Percentiles rank a stretch among this genome's conserved stretches.
Evolutionary conservation across 2,797 vertebrate genomes (phyloP).

Genomic region (Scolopax bukidnonensis): DNA sequence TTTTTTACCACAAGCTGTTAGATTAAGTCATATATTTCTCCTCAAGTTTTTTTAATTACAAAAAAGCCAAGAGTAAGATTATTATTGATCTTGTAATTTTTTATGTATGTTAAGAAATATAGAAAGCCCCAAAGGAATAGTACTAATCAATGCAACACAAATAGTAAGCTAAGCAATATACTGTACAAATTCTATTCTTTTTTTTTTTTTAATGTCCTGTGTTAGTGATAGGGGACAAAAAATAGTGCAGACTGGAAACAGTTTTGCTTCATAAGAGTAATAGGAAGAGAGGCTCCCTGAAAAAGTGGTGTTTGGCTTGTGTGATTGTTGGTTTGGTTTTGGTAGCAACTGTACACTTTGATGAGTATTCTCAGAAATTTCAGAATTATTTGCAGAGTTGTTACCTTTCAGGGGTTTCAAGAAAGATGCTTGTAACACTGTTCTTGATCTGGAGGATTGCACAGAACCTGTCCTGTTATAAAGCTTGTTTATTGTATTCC

Average conservation of each 20-base stretch:
- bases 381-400: not conserved
- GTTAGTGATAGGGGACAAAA: not conserved
- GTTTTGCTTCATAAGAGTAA: not conserved
- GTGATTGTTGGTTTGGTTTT: not conserved
- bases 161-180: not conserved
- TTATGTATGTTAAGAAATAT: not conserved
- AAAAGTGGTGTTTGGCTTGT: not conserved
- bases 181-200: not conserved
- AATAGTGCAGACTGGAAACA: not conserved
- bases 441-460: not conserved
- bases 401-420: not conserved
- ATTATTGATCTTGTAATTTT: not conserved
- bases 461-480: not conserved
- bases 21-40: not conserved
- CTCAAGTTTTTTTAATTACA: not conserved
- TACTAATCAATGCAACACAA: not conserved
- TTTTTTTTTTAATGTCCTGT: not conserved
- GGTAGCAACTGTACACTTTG: not conserved
- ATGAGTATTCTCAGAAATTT: not conserved
- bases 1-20: not conserved
- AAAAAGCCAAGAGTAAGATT: not conserved
- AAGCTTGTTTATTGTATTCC: not conserved
- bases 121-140: not conserved
- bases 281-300: not conserved
- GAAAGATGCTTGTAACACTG: rapidly evolving